Percentiles rank a stretch among this genome's conserved stretches.
phyloP scores from a whole-genome alignment of 2,888 invertebrate genomes.

The Endotricha flammealis region DNA sequence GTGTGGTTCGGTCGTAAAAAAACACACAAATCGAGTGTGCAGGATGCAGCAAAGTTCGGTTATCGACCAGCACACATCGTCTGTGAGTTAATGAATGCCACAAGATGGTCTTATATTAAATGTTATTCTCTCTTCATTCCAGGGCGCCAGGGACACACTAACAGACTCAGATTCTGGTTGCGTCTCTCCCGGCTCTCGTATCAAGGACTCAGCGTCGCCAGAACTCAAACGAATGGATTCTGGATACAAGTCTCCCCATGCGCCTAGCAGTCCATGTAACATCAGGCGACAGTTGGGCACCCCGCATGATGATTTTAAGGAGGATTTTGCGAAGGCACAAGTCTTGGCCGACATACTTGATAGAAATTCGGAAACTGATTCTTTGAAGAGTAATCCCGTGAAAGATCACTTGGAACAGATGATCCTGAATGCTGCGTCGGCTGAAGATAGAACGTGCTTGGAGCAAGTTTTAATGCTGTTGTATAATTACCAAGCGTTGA shows the following conservation, averaged over 20 bases:
- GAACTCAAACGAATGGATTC: slow-evolving; percentile 76
- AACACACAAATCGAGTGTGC: no score
- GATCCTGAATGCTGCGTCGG: slow-evolving; percentile 69
- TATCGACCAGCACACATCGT: no score
- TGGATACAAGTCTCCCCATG: slow-evolving; percentile 71
- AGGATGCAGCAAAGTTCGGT: no score
- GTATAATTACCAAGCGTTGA: slow-evolving; percentile 79
- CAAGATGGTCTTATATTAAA: no score
- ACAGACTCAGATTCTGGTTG: slow-evolving; percentile 76
- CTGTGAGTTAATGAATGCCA: no score
- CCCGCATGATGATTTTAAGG: slow-evolving; percentile 68
- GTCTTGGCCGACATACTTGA: slow-evolving; percentile 65
- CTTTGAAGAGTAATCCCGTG: slow-evolving; percentile 65
- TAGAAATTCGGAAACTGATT: slow-evolving; percentile 65
- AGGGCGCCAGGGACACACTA: slow-evolving; percentile 73
- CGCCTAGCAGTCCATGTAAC: slow-evolving; percentile 66
- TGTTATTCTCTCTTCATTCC: no score
- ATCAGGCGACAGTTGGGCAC: slow-evolving; percentile 53
- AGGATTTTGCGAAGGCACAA: slow-evolving; percentile 72
- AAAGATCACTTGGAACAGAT: slow-evolving; percentile 72
- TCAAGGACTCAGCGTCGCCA: slow-evolving; percentile 74
- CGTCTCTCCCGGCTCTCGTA: slow-evolving; percentile 73
- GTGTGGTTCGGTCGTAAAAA: no score
- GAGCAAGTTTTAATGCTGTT: slow-evolving; percentile 80
- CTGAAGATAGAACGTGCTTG: slow-evolving; percentile 80